These are phyloP conservation scores for Castor canadensis DNA, from an alignment of 2,113 vertebrate genomes.

Conservation along the genomic window DNA sequence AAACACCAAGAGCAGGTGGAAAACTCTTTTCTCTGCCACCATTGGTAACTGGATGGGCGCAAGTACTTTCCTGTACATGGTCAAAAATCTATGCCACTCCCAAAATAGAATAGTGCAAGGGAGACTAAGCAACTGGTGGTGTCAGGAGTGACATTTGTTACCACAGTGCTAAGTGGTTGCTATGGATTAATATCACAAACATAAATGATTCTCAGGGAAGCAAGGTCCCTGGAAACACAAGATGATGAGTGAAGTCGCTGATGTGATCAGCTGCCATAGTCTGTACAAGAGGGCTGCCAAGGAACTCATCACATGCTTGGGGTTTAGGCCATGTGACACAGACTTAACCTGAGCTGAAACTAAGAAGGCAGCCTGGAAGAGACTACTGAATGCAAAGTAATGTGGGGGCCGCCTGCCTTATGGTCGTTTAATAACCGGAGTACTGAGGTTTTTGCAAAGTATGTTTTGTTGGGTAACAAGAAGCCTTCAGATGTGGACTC, in stretches of 20 bases:
- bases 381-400: not conserved
- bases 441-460: not conserved
- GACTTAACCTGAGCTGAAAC: not conserved
- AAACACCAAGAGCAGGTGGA: not conserved
- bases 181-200: slow-evolving; percentile 58
- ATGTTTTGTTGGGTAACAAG: not conserved
- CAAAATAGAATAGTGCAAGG: slow-evolving; percentile 54
- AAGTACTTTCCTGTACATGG: not conserved
- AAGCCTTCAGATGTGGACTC: slow-evolving; percentile 38
- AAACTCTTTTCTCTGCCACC: not conserved
- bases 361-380: not conserved
- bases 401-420: too few species aligned
- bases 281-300: slow-evolving; percentile 61
- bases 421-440: too few species aligned
- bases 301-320: not conserved
- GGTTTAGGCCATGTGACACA: not conserved
- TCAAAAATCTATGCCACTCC: not conserved
- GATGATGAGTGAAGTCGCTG: slow-evolving; percentile 16
- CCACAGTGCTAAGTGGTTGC: slow-evolving; percentile 53
- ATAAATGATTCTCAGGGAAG: slow-evolving; percentile 54
- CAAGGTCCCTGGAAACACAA: not conserved
- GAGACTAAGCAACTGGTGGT: not conserved
- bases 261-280: slow-evolving; percentile 51
- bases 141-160: not conserved
- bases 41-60: not conserved